Evolutionary conservation across 2,888 invertebrate species (phyloP).

Genomic region (Caenorhabditis zanzibari): DNA sequence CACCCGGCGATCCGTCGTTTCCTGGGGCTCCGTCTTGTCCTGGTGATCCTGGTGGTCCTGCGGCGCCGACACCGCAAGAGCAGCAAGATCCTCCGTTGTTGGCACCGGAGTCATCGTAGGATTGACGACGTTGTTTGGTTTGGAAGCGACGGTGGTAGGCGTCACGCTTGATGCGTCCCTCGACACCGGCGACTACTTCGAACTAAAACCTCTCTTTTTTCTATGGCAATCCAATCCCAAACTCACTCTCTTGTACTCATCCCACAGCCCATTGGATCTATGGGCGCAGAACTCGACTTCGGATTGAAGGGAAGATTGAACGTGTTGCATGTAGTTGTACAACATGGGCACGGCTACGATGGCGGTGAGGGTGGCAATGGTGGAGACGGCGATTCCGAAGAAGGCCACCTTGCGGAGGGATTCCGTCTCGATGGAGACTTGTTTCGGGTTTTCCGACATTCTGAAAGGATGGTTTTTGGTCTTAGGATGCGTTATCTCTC

Average conservation of each 20-base stretch:
- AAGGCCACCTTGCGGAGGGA: constrained; percentile 69
- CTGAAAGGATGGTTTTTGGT: too few relatives aligned
- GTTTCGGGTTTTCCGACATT: constrained; percentile 67
- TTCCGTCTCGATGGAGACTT: constrained; percentile 64
- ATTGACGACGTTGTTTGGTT: constrained; percentile 39
- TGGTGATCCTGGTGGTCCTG: constrained; percentile 63
- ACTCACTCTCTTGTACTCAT: constrained; percentile 66
- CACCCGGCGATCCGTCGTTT: constrained; percentile 71
- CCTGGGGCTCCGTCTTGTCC: constrained; percentile 68
- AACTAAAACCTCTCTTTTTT: constrained; percentile 37
- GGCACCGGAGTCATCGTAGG: constrained; percentile 28
- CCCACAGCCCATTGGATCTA: constrained; percentile 74
- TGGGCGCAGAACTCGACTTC: constrained; percentile 78
- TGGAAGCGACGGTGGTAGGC: constrained; percentile 64
- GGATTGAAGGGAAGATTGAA: constrained; percentile 73
- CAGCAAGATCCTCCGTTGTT: constrained; percentile 52
- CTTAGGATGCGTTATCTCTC: too few relatives aligned
- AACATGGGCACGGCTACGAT: constrained; percentile 75
- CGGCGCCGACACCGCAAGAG: constrained; percentile 64
- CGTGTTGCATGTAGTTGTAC: constrained; percentile 77
- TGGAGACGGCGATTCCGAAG: constrained; percentile 74
- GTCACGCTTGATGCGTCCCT: constrained; percentile 72
- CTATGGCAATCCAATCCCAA: not conserved
- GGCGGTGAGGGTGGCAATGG: constrained; percentile 73
- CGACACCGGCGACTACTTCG: constrained; percentile 61